Evolutionary conservation across 2,797 vertebrate species (phyloP), one percentile per base, ranked within the genome.

Genomic region (Aselliscus stoliczkanus): DNA sequence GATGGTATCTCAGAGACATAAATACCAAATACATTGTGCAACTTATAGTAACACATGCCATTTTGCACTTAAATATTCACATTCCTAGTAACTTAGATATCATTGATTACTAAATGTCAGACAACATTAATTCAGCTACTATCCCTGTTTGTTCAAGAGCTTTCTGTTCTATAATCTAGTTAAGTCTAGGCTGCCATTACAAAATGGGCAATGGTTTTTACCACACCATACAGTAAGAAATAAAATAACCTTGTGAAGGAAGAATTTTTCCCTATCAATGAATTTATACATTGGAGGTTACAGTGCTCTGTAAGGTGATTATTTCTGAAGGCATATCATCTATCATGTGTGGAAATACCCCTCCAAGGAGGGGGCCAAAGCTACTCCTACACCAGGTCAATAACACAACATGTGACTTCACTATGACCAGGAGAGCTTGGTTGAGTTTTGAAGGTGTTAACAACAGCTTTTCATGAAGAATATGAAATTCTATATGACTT

Each of bases 241-340:
- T 79, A 79, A 96, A 84, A 88, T 95, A 96, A 97, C 65, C 87
- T 97, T 94, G 91, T 11, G 14, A 90, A 92, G 72, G 27, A 8
- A 93, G 65, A 84, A 88, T 47, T 77, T 91, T 93, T n/a, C 50
- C 31, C 88, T 95, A 95, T 87, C 83, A 88, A n/a, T 65, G 52
- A 95, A 70, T 44, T 54, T 91, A 82, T 34, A 89, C 60, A 67
- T 65, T 94, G 64, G 93, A 93, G 76, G 95, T 91, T 91, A 88
- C 18, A 64, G 47, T 67, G 15, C 25, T 92, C 44, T 95, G 50
- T 73, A 72, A 92, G 54, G 85, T 88, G 92, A 97, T 97, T 96
- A 94, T 94, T 90, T 97, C 81, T 96, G 93, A 97, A 96, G 64
- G 60, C 75, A 80, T 64, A 64, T 75, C 83, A 95, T 92, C 96